Conservation (phyloP, 2,113 vertebrate species). For the Steatornis caripensis region DNA sequence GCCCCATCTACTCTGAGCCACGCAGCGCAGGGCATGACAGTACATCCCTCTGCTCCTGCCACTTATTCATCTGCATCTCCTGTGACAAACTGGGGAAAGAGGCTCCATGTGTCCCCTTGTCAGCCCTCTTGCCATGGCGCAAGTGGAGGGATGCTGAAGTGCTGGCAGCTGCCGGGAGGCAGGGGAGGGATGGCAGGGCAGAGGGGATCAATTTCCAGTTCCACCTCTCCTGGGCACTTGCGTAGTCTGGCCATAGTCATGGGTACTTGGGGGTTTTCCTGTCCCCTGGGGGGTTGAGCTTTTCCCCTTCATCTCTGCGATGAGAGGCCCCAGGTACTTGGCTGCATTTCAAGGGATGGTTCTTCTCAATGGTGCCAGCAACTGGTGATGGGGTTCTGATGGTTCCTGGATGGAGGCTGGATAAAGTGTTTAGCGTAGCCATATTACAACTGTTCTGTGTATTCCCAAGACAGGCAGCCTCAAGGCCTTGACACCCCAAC, state of each 20-base stretch:
- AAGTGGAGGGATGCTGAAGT: not conserved
- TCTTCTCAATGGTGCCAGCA: not conserved
- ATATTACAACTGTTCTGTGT: not conserved
- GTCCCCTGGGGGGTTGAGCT: accelerated
- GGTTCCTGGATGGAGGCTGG: not conserved
- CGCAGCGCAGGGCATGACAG: not conserved
- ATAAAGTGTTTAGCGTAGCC: not conserved
- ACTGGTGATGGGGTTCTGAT: not conserved
- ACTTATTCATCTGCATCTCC: not conserved
- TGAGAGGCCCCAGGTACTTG: not conserved
- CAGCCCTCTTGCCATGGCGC: not conserved
- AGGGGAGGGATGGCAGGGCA: not conserved
- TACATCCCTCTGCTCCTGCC: not conserved
- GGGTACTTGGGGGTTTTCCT: not conserved
- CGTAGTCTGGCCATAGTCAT: not conserved
- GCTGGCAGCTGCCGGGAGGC: not conserved
- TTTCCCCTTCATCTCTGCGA: not conserved
- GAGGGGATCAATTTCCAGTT: not conserved
- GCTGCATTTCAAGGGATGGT: not conserved
- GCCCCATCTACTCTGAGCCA: not conserved
- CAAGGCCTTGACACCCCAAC: not conserved
- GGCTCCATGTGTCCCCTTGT: not conserved
- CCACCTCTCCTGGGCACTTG: not conserved
- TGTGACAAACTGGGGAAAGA: not conserved
- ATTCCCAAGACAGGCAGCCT: not conserved